phyloP scores from a whole-genome alignment of 92 coral and sea anemone genomes.

The Montipora capitata region DNA sequence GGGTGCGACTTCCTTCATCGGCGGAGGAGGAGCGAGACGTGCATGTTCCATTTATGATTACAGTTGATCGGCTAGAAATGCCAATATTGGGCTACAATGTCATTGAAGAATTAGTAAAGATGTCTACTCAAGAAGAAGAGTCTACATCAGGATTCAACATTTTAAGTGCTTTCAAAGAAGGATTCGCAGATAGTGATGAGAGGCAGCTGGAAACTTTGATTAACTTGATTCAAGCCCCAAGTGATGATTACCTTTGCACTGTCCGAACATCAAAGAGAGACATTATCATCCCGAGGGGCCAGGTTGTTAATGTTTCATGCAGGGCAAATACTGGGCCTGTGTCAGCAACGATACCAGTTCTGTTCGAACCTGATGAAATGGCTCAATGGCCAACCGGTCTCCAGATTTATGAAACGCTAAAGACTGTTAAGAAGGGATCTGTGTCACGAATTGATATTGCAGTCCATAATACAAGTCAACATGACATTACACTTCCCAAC shows the following conservation, averaged over 20 bases:
- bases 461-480: slow-evolving; percentile 21
- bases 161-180: no score
- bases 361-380: slow-evolving; percentile 35
- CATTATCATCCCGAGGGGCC: slow-evolving; percentile 24
- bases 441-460: not conserved
- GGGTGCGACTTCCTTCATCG: no score
- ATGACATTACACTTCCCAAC: slow-evolving; percentile 15
- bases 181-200: no score
- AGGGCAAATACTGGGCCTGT: slow-evolving; percentile 56
- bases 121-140: no score
- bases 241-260: slow-evolving; percentile 3
- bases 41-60: no score
- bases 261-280: slow-evolving; percentile 24
- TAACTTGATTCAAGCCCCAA: not conserved
- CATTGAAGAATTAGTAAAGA: no score
- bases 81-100: no score
- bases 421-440: slow-evolving; percentile 33
- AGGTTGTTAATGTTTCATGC: slow-evolving; percentile 25
- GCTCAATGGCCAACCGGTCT: slow-evolving; percentile 43
- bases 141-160: no score
- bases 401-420: slow-evolving; percentile 26
- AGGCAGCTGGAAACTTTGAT: not conserved
- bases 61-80: no score
- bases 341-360: slow-evolving; percentile 7
- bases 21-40: no score